These are phyloP conservation scores for Iguana delicatissima DNA, from an alignment of 2,797 vertebrate species.

Conservation along the genomic window DNA sequence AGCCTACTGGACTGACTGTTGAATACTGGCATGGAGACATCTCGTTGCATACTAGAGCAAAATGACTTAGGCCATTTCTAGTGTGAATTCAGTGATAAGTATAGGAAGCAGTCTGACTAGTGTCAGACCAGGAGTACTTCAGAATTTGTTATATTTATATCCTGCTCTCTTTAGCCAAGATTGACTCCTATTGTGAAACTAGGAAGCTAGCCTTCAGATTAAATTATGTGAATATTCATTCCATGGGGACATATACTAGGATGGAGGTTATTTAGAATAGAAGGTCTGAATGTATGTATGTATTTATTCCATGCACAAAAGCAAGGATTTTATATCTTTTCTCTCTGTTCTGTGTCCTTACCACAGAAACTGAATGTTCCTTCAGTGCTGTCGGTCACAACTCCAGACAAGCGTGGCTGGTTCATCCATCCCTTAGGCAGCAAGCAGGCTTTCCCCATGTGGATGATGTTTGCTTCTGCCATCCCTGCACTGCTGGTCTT, in stretches of 20 bases:
- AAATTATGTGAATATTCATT: not conserved
- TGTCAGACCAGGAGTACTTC: not conserved
- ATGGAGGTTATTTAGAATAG: not conserved
- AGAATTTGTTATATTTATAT: not conserved
- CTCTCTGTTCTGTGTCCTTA: slow-evolving; percentile 38
- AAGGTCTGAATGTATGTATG: not conserved
- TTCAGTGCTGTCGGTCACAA: slow-evolving; percentile 93
- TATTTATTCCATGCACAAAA: not conserved
- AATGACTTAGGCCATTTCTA: not conserved
- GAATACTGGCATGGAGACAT: no score
- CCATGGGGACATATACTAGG: not conserved
- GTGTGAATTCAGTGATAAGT: not conserved
- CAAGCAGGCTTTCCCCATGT: slow-evolving; percentile 90
- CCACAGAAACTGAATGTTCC: slow-evolving; percentile 94
- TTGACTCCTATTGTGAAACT: not conserved
- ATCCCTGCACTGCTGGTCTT: slow-evolving; percentile 95
- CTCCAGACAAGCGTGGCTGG: slow-evolving; percentile 93
- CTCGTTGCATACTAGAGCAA: not conserved
- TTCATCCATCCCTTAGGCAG: slow-evolving; percentile 96
- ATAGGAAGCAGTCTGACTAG: not conserved
- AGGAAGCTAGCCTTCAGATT: not conserved
- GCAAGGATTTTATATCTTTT: not conserved
- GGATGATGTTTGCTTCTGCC: slow-evolving; percentile 97
- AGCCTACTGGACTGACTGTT: no score
- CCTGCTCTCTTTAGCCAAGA: not conserved